Percentiles rank a stretch among this genome's conserved stretches.
Conservation (phyloP, 2,797 vertebrate genomes). For the Myiotriccus ornatus region DNA sequence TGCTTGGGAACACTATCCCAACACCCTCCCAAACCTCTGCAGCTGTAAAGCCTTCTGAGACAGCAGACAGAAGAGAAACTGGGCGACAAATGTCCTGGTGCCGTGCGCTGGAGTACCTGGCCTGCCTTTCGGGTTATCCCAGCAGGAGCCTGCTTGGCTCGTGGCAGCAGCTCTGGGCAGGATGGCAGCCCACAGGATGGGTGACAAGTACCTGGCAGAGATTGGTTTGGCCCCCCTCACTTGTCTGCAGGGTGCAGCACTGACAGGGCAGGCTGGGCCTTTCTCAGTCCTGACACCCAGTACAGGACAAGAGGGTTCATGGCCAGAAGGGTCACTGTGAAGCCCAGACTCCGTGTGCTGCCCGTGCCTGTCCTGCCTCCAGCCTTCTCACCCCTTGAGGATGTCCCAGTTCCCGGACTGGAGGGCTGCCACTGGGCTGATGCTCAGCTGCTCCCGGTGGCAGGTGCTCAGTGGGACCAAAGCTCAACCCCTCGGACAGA, state of each 20-base stretch:
- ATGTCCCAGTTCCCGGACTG: neutral
- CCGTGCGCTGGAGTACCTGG: neutral
- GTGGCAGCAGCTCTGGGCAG: neutral
- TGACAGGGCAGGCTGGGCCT: neutral
- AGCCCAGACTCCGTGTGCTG: neutral
- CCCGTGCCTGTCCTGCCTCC: neutral
- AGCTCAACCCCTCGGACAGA: fast-evolving
- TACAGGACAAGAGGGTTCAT: too few species aligned
- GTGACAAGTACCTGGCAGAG: neutral
- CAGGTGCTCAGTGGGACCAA: neutral
- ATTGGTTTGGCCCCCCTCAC: neutral
- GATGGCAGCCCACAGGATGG: fast-evolving
- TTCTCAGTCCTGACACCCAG: neutral
- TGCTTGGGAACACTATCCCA: neutral
- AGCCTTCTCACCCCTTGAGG: neutral
- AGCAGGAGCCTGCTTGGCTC: neutral
- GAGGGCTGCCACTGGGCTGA: neutral
- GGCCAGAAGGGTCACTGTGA: neutral
- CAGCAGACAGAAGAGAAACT: neutral
- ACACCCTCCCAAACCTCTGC: neutral
- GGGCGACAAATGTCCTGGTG: fast-evolving
- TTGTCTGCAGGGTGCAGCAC: neutral
- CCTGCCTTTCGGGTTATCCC: neutral
- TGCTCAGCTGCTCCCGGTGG: fast-evolving
- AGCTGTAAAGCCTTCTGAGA: neutral